A percentile compares a stretch with the other conserved stretches of the same genome.
Evolutionary conservation across 2,797 vertebrate species (phyloP).

Genomic region (Phrynocephalus vlangalii): DNA sequence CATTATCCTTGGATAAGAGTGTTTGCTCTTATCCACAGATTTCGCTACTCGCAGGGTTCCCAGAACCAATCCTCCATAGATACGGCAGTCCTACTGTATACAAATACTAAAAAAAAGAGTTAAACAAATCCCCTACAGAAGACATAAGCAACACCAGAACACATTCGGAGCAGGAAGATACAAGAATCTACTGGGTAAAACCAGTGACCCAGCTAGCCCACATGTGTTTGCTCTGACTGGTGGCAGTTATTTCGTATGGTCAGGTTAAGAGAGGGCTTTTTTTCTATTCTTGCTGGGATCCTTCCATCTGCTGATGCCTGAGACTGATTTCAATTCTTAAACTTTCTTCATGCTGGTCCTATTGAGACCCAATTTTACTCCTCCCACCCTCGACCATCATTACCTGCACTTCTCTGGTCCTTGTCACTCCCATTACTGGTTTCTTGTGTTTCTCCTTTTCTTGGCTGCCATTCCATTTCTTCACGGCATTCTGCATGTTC

Average conservation of each 20-base stretch:
- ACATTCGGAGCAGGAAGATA: no score
- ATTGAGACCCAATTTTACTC: background rate
- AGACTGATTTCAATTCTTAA: background rate
- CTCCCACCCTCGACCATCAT: constrained; percentile 62
- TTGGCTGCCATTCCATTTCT: constrained; percentile 48
- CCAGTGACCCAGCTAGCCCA: background rate
- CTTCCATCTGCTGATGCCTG: background rate
- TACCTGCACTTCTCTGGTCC: constrained; percentile 31
- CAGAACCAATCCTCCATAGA: no score
- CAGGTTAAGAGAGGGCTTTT: no score
- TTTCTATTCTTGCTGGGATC: background rate
- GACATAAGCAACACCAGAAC: no score
- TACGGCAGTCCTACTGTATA: no score
- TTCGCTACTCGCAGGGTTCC: no score
- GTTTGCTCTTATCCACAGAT: no score
- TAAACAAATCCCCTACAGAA: no score
- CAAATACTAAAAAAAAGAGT: no score
- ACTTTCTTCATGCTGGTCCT: background rate
- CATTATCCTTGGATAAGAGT: no score
- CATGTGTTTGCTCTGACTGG: background rate
- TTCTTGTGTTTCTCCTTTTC: constrained; percentile 19
- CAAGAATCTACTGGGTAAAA: background rate
- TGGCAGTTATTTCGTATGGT: background rate
- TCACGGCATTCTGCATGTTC: constrained; percentile 25
- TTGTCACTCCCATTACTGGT: constrained; percentile 38